Percentiles rank a stretch among this genome's conserved stretches.
These are phyloP conservation scores for Drosophila tanythrix DNA, from an alignment of 2,888 invertebrate species.

Conservation along the genomic window DNA sequence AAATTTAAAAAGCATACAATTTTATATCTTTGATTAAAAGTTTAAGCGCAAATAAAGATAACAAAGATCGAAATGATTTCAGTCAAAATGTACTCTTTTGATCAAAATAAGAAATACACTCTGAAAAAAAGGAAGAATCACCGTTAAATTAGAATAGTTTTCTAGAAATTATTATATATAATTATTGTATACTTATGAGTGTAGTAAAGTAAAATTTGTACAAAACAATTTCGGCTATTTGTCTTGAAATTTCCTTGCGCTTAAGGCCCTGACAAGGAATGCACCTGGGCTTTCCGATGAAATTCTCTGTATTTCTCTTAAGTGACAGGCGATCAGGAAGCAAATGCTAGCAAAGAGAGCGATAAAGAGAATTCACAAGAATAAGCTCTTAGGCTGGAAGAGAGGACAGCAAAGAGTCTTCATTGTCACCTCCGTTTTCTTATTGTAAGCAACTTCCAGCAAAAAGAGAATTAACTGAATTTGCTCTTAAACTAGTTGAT, in stretches of 20 bases:
- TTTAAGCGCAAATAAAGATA: background rate
- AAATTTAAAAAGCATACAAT: background rate
- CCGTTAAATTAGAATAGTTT: background rate
- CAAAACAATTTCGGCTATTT: too few species aligned
- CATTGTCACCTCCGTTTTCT: background rate
- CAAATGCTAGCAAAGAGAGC: background rate
- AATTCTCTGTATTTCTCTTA: background rate
- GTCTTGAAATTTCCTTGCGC: too few species aligned
- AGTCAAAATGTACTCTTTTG: background rate
- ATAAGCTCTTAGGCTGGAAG: background rate
- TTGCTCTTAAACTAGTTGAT: background rate
- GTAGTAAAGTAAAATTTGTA: too few species aligned
- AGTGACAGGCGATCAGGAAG: background rate
- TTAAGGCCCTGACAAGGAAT: background rate
- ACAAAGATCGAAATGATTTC: background rate
- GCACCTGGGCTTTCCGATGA: background rate
- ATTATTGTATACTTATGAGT: too few species aligned
- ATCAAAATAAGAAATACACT: background rate
- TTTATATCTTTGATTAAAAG: background rate
- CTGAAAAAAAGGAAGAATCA: background rate
- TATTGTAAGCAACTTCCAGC: background rate
- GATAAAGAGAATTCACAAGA: background rate
- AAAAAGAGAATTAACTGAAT: background rate
- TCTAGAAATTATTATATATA: background rate
- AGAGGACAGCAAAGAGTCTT: background rate